Base-by-base conservation (phyloP, 2,888 invertebrate species). In the Rotaria macrura region DNA sequence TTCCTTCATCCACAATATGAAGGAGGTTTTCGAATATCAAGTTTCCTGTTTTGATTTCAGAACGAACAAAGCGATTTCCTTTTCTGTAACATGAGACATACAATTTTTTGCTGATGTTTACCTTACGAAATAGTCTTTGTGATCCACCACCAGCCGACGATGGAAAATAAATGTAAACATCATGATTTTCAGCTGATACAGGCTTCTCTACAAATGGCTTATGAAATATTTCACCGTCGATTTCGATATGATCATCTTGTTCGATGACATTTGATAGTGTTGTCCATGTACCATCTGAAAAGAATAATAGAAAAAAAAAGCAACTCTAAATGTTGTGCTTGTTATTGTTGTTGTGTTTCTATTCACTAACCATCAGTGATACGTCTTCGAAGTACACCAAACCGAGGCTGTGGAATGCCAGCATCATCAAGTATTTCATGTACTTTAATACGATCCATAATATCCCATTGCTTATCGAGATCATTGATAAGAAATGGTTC, bases 171-270 rank as follows among this genome's bases (percentile, higher is more conserved):
- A 99, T 99, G 91, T 97, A 97, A 90, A 99, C 97, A 91, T 99
- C 99, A 91, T 99, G 99, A 92, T 99, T 98, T 91, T 99, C 99
- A 0, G 99, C 99, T 40, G 96, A 96, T 14, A 99, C 95, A 0
- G 99, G 99, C 90, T 99, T 99, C 92, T 99, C 99, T 38, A 99
- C 99, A 92, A 99, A 99, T 0, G 99, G 99, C 90, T 98, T 97
- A 90, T 96, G 96, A 90, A 98, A 97, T 10, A 89, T 87, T 49
- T 95, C 94, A 12, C 96, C 96, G 90, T 97, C 96, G 84, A 98
- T 96, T 92, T 97, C 97, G 7, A 98, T 96, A 89, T 96, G 96
- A 91, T 98, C 97, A 90, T 98, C 98, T 0, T 95, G 95, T 91
- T 98, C 97, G 14, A 65, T 34, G 7, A 65, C 65, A 65, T 65